Evolutionary conservation across 2,888 invertebrate species (phyloP), one percentile per base, ranked within the genome.

Genomic region (Drosophila macrothrix): DNA sequence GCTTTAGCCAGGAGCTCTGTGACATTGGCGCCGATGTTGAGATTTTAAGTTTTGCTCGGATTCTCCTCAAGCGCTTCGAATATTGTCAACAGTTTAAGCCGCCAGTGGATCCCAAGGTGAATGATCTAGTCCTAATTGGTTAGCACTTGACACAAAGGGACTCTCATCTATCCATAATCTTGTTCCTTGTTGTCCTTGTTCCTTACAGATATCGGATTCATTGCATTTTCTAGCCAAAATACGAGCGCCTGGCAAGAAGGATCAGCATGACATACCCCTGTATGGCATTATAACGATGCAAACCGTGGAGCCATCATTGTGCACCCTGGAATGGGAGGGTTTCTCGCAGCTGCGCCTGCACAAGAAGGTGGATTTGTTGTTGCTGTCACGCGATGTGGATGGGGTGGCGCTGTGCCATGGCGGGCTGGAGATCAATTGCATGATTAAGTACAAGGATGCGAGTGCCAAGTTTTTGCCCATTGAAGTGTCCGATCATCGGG

Each of bases 11-110:
- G 67, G 95, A 96, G 92, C 94, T 96, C 5, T 93, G 96, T 25
- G 93, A 94, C 0, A 95, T 95, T 83, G 96, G 96, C 0, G 95
- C 95, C 1, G 96, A 96, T 82, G 95, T 96, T 25, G 97, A 97
- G 93, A 94, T 96, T 37, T 94, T 97, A 1, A 95, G 95, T 22
- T 95, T 96, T 65, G 94, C 95, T 64, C 94, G 94, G 28, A 94
- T 96, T 0, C 94, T 96, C 5, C 92, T 96, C 5, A 95, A 95
- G 10, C 95, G 96, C 55, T 94, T 97, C 76, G 96, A 96, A 85
- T 94, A 94, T 73, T 96, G 93, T 91, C 94, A 94, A 25, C 95
- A 95, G 83, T 94, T 94, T 39, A 94, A 94, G 77, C 91, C 94
- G 10, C 93, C 95, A 1, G 91, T 80, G 78, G 93, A 93, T 82